Evolutionary conservation across 2,797 vertebrate genomes (phyloP), one percentile per base, ranked within the genome.

Genomic region (Orientallactaga sibirica): DNA sequence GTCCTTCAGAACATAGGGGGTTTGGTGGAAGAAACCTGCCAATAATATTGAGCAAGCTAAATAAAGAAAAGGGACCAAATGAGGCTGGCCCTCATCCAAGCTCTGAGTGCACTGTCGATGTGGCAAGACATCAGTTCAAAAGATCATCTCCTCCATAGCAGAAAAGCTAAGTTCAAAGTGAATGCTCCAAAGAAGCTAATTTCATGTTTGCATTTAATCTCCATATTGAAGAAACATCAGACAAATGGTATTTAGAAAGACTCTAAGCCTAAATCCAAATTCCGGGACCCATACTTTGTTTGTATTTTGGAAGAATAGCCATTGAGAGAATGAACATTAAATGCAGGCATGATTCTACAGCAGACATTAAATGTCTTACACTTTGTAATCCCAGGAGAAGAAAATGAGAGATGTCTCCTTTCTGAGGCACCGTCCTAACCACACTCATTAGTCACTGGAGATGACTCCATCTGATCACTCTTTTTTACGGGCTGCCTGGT

Each of bases 1-100:
- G 97, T 95, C 96, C 84, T 94, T 97, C 92, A 94, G 86, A 97
- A 98, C 95, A 90, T n/a, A 88, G 4, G 43, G 48, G 73, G 86
- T 96, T 96, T 41, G 61, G 90, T 93, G 74, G 90, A 92, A 97
- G 77, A 85, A 97, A 94, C 74, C 96, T 97, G 97, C 97, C 97
- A 97, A 88, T 95, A 97, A 97, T 92, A 95, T 62, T 79, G 97
- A 96, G 89, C 64, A 92, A 96, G 88, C 79, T 91, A 97, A 97
- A 96, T 43, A 95, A 95, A 97, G 95, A 96, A 96, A 98, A 97
- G 71, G 83, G 76, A 62, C 87, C 96, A 93, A 92, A 92, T 43
- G 43, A 97, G 80, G 7, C 73, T 98, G 97, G 95, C 95, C 90
- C 43, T 12, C 76, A 92, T 96, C 92, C 97, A 97, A 88, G 83